Conservation (phyloP, 30 jellyfish, hydroid and myxozoan species). For the Aurelia aurita complex sp. Pacific region DNA sequence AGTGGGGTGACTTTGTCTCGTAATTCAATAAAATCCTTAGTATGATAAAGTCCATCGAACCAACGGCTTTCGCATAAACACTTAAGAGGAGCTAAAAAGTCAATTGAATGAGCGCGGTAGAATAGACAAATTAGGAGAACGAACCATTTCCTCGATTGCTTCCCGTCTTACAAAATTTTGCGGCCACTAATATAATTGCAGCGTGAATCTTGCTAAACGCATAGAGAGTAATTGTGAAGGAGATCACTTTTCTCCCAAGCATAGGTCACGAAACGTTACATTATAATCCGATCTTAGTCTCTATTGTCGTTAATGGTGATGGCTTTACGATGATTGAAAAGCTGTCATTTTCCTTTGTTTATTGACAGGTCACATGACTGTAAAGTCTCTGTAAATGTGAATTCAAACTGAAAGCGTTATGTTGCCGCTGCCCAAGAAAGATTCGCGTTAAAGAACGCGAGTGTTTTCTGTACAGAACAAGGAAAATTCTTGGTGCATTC, state of each 20-base stretch:
- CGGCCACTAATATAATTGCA: conserved; percentile 59
- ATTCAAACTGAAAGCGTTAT: too few relatives aligned
- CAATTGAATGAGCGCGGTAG: conserved; percentile 52
- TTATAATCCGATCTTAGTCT: background rate
- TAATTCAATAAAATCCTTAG: conserved; percentile 30
- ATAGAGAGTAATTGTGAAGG: conserved; percentile 23
- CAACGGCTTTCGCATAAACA: conserved; percentile 14
- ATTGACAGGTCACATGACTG: too few relatives aligned
- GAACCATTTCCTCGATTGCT: conserved; percentile 68
- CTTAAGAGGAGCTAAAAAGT: conserved; percentile 16
- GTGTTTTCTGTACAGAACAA: too few relatives aligned
- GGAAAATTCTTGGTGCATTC: too few relatives aligned
- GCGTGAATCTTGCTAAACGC: conserved; percentile 38
- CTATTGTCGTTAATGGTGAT: conserved; percentile 38
- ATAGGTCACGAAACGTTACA: conserved; percentile 58
- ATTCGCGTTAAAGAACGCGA: too few relatives aligned
- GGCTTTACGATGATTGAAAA: too few relatives aligned
- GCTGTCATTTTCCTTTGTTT: too few relatives aligned
- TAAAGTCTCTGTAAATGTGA: too few relatives aligned
- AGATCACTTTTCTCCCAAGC: conserved; percentile 37
- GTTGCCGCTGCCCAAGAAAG: too few relatives aligned
- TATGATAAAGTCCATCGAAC: conserved; percentile 30
- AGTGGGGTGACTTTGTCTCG: conserved; percentile 49
- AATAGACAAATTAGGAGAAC: conserved; percentile 19
- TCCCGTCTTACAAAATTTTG: conserved; percentile 56